Evolutionary conservation across 2,113 vertebrate species (phyloP).

Genomic region (Sturnira hondurensis): DNA sequence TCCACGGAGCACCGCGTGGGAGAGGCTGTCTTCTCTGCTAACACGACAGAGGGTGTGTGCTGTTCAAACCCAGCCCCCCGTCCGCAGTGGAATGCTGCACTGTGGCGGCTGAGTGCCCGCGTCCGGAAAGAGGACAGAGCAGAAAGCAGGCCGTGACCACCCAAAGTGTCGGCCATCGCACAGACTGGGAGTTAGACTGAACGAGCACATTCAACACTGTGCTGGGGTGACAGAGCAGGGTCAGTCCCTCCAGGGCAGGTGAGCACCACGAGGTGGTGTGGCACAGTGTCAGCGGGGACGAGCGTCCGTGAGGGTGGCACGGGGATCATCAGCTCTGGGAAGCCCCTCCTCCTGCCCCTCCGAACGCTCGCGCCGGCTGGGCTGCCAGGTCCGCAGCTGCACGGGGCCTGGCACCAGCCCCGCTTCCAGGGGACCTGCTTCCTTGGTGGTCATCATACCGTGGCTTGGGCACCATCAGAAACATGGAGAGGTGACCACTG

Average conservation of each 20-base stretch:
- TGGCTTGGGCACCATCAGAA: neutral
- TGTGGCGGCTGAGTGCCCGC: neutral
- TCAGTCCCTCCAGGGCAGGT: neutral
- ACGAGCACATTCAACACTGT: constrained; percentile 17
- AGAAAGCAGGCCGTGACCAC: constrained; percentile 17
- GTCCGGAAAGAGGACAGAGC: constrained; percentile 33
- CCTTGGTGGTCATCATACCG: neutral
- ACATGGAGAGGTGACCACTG: neutral
- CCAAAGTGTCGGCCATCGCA: constrained; percentile 30
- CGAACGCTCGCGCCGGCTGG: too few species aligned
- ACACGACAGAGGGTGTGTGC: neutral
- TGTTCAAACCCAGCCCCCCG: neutral
- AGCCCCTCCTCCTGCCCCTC: neutral
- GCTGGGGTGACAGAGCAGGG: too few species aligned
- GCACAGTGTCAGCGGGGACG: neutral
- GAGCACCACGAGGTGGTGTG: neutral
- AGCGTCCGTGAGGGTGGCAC: too few species aligned
- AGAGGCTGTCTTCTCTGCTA: neutral
- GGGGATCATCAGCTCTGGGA: neutral
- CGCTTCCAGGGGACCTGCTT: too few species aligned
- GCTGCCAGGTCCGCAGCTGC: too few species aligned
- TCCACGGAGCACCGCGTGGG: too few species aligned
- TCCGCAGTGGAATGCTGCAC: neutral
- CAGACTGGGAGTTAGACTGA: constrained; percentile 38
- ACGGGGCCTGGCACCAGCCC: too few species aligned